A percentile compares a stretch with the other conserved stretches of the same genome.
phyloP scores from a whole-genome alignment of 2,888 invertebrate genomes.

The Eulithis prunata region DNA sequence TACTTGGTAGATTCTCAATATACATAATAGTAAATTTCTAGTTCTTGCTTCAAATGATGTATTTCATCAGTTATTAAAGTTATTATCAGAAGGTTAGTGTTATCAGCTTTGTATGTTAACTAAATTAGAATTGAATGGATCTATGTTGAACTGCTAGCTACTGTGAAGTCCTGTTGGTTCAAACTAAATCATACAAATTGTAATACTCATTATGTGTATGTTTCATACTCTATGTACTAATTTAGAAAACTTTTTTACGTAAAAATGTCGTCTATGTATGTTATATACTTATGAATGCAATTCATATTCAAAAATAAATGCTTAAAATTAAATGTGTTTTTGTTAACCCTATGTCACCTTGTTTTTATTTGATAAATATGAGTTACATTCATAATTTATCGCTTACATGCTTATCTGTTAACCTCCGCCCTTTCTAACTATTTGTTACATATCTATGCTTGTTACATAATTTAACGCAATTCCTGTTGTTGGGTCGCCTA shows the following conservation, averaged over 20 bases:
- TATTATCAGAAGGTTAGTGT: constrained; percentile 16
- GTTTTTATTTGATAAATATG: constrained; percentile 63
- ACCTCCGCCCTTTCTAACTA: constrained; percentile 14
- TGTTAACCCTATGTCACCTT: constrained; percentile 47
- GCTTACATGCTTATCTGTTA: constrained; percentile 25
- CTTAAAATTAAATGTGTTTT: constrained; percentile 70
- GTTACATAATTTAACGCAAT: background rate
- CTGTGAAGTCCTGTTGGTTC: background rate
- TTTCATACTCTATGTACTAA: constrained; percentile 29
- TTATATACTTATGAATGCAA: constrained; percentile 69
- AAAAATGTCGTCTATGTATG: constrained; percentile 23
- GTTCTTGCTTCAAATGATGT: constrained; percentile 8
- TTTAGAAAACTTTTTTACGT: constrained; percentile 26
- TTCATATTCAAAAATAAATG: constrained; percentile 79
- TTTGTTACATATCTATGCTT: constrained; percentile 10
- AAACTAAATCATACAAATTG: constrained; percentile 8
- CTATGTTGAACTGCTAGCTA: background rate
- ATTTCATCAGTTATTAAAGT: constrained; percentile 9
- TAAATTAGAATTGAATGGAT: constrained; percentile 5
- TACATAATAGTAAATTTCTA: constrained; percentile 10
- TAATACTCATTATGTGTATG: constrained; percentile 4
- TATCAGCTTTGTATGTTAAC: constrained; percentile 20
- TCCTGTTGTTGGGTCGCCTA: too few species aligned
- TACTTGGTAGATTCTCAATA: constrained; percentile 20
- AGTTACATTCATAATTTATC: constrained; percentile 79